Evolutionary conservation across 1,140 invertebrate genomes (phyloP).

Genomic region (Lepidostoma basale): DNA sequence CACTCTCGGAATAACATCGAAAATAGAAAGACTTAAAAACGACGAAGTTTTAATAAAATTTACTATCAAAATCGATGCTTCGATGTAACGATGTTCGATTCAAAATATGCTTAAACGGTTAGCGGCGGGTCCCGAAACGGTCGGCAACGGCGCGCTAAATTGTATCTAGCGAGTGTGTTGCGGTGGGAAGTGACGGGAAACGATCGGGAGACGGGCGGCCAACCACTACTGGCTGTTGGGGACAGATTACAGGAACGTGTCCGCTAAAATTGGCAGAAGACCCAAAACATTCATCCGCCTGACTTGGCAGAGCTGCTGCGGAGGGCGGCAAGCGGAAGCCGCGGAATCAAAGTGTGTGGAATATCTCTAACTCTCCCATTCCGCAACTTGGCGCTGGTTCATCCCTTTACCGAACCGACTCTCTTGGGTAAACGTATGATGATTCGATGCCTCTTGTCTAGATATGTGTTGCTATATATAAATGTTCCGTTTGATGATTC

Average conservation of each 20-base stretch:
- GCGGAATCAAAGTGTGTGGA: neutral
- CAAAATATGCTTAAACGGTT: neutral
- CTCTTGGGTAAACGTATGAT: no score
- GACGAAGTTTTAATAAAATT: no score
- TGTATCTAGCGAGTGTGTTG: neutral
- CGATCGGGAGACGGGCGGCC: constrained; percentile 12
- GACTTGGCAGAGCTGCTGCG: neutral
- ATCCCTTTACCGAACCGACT: no score
- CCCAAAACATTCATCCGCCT: constrained; percentile 8
- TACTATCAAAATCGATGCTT: no score
- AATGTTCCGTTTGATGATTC: no score
- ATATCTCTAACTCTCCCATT: no score
- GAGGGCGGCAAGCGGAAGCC: neutral
- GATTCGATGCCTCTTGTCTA: no score
- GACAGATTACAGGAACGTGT: neutral
- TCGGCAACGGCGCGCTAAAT: neutral
- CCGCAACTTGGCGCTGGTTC: no score
- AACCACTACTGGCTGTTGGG: neutral
- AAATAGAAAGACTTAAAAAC: no score
- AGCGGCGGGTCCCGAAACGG: constrained; percentile 1
- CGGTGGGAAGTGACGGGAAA: constrained; percentile 10
- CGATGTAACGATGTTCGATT: neutral
- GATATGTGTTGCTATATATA: no score
- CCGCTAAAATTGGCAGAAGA: constrained; percentile 16
- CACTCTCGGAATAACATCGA: no score